Evolutionary conservation across 2,113 vertebrate genomes (phyloP), one percentile per base, ranked within the genome.

Genomic region (Gracilinanus agilis): DNA sequence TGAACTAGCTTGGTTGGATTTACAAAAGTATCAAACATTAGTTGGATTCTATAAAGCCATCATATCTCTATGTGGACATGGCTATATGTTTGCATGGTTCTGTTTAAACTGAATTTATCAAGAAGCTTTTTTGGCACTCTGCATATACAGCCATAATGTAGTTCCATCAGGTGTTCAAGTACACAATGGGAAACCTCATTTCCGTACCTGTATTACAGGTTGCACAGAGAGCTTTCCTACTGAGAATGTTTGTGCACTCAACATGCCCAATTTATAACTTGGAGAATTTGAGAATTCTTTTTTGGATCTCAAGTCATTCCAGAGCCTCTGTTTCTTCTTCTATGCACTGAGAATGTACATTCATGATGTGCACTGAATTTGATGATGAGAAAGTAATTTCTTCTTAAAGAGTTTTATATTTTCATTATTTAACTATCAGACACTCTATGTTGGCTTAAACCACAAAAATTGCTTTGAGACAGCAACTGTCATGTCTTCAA

Each of bases 401-500:
- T 97, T 96, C 96, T 54, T 93, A 95, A 95, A 83, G 8, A 91
- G 58, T 61, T 27, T 10, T 75, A n/a, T 90, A 91, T 96, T 96
- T 96, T 94, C 91, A 89, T 94, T 96, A 94, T 95, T 97, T 98
- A 96, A 95, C 93, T 16, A 93, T 91, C 90, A 97, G 89, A 53
- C 90, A 94, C 91, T 97, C 54, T 95, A 53, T 96, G 94, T 96
- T 97, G 96, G 90, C 90, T 95, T 96, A 92, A 96, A 95, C 95
- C 89, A 97, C 95, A 61, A 95, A 98, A 97, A 93, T 55, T 90
- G 91, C 91, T 95, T 97, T 97, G 44, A 92, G 90, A 94, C 0
- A 0, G 40, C 90, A 97, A 92, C 83, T 97, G 96, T 96, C 92
- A 98, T 97, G 97, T 97, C 95, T 95, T 95, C 29, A 54, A 95